Evolutionary conservation across 1,140 invertebrate species (phyloP).

Genomic region (Drosophila arawakana): DNA sequence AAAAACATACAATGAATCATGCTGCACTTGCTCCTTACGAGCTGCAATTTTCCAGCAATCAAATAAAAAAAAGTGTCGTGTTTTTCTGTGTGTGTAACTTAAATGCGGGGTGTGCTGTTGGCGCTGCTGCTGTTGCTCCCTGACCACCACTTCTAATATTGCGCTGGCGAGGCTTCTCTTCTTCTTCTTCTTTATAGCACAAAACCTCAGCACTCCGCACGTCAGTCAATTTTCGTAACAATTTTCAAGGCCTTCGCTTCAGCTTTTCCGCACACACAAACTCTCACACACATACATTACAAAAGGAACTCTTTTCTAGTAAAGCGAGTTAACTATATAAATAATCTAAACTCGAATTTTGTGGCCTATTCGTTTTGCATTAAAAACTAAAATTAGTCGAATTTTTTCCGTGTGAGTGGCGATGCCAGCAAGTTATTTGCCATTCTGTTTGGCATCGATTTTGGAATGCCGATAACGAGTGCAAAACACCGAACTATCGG

Average conservation of each 20-base stretch:
- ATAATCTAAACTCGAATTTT: conserved; percentile 48
- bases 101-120: conserved; percentile 43
- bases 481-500: not conserved
- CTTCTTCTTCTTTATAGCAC: conserved; percentile 42
- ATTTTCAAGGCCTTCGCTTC: conserved; percentile 49
- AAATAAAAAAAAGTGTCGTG: conserved; percentile 33
- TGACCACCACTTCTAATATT: conserved; percentile 52
- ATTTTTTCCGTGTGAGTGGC: conserved; percentile 46
- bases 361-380: conserved; percentile 44
- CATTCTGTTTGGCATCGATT: conserved; percentile 27
- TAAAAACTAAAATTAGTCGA: conserved; percentile 57
- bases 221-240: conserved; percentile 57
- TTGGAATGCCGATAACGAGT: conserved; percentile 23
- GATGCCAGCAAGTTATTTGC: conserved; percentile 47
- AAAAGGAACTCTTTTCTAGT: conserved; percentile 15
- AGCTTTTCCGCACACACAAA: conserved; percentile 34
- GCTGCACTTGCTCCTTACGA: conserved; percentile 40
- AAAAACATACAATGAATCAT: conserved; percentile 44
- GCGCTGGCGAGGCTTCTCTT: conserved; percentile 52
- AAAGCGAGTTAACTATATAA: conserved; percentile 24
- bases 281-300: conserved; percentile 42
- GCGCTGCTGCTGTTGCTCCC: conserved; percentile 29
- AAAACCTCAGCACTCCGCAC: conserved; percentile 37
- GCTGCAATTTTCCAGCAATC: conserved; percentile 44
- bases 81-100: conserved; percentile 49